Conservation (phyloP, 2,113 vertebrate genomes). For the Cinclus cinclus region DNA sequence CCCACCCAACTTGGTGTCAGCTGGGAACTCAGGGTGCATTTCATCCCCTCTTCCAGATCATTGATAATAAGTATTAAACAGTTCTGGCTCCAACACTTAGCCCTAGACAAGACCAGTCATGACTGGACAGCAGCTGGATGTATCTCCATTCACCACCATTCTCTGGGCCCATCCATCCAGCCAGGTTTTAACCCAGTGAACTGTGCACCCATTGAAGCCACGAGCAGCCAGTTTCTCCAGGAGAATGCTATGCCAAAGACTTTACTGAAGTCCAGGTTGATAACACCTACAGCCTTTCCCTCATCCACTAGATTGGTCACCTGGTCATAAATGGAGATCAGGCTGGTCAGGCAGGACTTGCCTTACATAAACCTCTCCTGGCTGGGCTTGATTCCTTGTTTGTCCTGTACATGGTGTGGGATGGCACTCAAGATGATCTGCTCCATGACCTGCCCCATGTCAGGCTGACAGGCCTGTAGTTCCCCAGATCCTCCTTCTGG, state of each 20-base stretch:
- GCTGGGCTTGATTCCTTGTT: not conserved
- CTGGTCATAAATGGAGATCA: not conserved
- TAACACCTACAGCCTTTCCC: not conserved
- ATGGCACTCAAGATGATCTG: not conserved
- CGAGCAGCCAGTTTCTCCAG: not conserved
- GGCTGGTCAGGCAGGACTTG: not conserved
- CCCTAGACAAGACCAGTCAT: not conserved
- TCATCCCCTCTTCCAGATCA: not conserved
- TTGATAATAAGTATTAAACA: not conserved
- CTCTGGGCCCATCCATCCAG: not conserved
- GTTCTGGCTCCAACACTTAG: not conserved
- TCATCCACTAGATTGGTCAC: rapidly evolving
- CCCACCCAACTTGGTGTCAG: not conserved
- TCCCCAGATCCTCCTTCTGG: not conserved
- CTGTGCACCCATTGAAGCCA: not conserved
- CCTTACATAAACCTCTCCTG: not conserved
- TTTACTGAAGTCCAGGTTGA: not conserved
- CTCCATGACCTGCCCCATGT: not conserved
- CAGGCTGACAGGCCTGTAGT: not conserved
- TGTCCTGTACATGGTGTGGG: not conserved
- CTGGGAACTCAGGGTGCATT: not conserved
- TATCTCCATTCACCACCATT: not conserved
- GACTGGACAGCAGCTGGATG: not conserved
- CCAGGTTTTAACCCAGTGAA: not conserved
- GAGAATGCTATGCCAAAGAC: not conserved